phyloP scores from a whole-genome alignment of 2,888 invertebrate genomes.

The Lydus trimaculatus region DNA sequence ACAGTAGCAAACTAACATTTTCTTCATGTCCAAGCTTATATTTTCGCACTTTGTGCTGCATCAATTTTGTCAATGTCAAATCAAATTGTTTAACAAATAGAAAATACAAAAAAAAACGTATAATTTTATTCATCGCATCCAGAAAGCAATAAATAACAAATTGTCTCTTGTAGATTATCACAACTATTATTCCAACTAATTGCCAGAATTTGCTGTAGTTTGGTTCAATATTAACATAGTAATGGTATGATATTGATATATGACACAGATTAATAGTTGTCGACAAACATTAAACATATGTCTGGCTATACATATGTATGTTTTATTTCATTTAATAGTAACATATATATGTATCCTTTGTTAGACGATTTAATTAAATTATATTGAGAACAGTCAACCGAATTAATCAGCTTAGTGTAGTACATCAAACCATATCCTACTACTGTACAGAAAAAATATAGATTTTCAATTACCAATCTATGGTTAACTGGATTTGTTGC shows the following conservation, averaged over 20 bases:
- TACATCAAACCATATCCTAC: not conserved
- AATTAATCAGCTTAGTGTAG: not conserved
- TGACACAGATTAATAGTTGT: conserved; percentile 14
- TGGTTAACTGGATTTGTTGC: not conserved
- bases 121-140: not conserved
- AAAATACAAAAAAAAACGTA: not conserved
- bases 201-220: not conserved
- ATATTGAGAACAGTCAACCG: not conserved
- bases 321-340: not conserved
- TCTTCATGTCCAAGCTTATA: conserved; percentile 27
- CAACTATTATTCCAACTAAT: not conserved
- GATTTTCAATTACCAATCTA: not conserved
- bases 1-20: conserved; percentile 29
- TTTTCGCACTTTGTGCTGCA: conserved; percentile 23
- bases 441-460: not conserved
- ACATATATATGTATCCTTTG: not conserved
- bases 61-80: conserved; percentile 31
- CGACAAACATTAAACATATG: conserved; percentile 9
- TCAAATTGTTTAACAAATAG: conserved; percentile 25
- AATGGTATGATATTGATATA: conserved; percentile 18
- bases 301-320: not conserved
- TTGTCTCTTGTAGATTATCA: not conserved
- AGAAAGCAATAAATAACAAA: not conserved
- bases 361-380: conserved; percentile 1
- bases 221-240: conserved; percentile 20